A percentile compares a stretch with the other conserved stretches of the same genome.
phyloP scores from a whole-genome alignment of 2,888 invertebrate species.

The Formica aserva region DNA sequence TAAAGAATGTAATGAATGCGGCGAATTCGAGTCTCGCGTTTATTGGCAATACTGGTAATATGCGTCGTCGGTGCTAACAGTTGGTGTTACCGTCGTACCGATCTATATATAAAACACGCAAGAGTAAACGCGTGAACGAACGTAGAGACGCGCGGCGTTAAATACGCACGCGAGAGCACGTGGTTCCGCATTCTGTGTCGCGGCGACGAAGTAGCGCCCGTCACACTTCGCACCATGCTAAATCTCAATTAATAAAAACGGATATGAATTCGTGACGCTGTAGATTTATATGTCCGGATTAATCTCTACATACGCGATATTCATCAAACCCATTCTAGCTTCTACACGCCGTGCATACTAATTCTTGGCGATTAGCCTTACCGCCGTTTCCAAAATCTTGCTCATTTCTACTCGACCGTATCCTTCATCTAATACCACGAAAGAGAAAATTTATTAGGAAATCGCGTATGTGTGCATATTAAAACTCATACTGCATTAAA shows the following conservation, averaged over 20 bases:
- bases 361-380: constrained; percentile 28
- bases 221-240: constrained; percentile 29
- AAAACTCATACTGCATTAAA: background rate
- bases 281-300: constrained; percentile 20
- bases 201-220: constrained; percentile 25
- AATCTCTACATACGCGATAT: constrained; percentile 42
- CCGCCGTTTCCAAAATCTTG: background rate
- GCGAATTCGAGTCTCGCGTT: constrained; percentile 6
- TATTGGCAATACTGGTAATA: constrained; percentile 2
- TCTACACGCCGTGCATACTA: background rate
- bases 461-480: background rate
- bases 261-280: constrained; percentile 28
- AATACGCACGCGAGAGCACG: constrained; percentile 44
- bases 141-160: background rate
- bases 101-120: constrained; percentile 39
- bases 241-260: constrained; percentile 49
- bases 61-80: constrained; percentile 29
- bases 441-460: background rate
- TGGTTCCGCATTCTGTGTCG: constrained; percentile 54
- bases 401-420: background rate
- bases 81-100: constrained; percentile 21
- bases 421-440: background rate
- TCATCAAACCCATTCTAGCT: constrained; percentile 15
- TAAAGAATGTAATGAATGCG: background rate
- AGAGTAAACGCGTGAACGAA: constrained; percentile 35